A percentile compares a stretch with the other conserved stretches of the same genome.
Conservation (phyloP, 2,113 vertebrate species). For the Hylia prasina region DNA sequence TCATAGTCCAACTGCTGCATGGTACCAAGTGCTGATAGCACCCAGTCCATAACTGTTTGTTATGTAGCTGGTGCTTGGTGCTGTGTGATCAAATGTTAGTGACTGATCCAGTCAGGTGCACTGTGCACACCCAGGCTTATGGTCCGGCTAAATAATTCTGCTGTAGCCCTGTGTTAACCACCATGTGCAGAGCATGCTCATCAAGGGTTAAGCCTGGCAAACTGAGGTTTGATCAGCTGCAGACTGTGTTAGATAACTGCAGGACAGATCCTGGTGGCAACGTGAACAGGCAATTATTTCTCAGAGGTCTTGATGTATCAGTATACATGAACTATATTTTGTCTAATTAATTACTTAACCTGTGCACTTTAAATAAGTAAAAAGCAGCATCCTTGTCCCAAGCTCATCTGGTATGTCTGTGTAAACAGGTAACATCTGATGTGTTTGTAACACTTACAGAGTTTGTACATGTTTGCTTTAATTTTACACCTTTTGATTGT, state of each 20-base stretch:
- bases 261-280: not conserved
- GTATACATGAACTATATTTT: not conserved
- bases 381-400: not conserved
- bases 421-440: not conserved
- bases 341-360: not conserved
- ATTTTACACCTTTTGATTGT: not conserved
- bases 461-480: not conserved
- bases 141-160: not conserved
- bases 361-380: not conserved
- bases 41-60: not conserved
- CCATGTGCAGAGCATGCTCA: not conserved
- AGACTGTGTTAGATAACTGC: not conserved
- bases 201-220: not conserved
- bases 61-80: not conserved
- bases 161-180: not conserved
- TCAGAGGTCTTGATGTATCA: not conserved
- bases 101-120: not conserved
- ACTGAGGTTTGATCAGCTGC: not conserved
- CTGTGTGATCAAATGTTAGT: not conserved
- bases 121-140: not conserved
- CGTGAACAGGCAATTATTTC: not conserved
- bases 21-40: not conserved
- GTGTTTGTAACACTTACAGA: not conserved
- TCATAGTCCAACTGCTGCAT: not conserved
- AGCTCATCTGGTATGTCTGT: not conserved